Conservation (phyloP, 2,113 vertebrate species). For the Aegithalos caudatus region DNA sequence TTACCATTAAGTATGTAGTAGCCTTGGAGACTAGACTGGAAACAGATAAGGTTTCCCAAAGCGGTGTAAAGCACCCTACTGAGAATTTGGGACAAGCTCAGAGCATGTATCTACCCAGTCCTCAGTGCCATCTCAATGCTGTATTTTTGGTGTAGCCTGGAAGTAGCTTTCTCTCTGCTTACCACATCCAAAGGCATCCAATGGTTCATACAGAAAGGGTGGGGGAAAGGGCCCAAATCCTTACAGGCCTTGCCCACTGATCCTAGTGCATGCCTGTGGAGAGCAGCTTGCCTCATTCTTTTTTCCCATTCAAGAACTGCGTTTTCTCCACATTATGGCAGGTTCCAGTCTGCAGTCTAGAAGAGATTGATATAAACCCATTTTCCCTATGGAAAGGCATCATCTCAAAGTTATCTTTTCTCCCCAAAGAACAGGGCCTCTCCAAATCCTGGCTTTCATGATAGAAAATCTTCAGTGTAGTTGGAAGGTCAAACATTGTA, state of each 20-base stretch:
- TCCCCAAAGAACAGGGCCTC: background rate
- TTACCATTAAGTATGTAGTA: background rate
- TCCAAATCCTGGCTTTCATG: background rate
- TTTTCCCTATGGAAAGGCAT: background rate
- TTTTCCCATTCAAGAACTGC: background rate
- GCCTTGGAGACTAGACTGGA: background rate
- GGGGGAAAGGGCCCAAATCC: background rate
- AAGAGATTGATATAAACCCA: background rate
- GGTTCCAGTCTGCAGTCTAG: background rate
- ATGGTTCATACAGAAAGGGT: background rate
- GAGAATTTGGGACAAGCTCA: background rate
- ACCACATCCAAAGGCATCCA: background rate
- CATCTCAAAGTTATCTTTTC: background rate
- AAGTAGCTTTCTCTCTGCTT: background rate
- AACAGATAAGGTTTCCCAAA: background rate
- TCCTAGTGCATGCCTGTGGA: background rate
- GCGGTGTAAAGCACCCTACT: background rate
- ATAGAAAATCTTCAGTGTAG: background rate
- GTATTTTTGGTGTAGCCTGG: background rate
- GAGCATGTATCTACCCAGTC: background rate
- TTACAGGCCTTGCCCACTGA: background rate
- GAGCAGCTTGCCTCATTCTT: background rate
- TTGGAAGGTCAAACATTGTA: background rate
- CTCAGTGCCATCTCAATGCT: background rate
- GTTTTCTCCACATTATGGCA: background rate